These are phyloP conservation scores for Pollenia amentaria DNA, from an alignment of 2,888 invertebrate genomes.

Conservation along the genomic window DNA sequence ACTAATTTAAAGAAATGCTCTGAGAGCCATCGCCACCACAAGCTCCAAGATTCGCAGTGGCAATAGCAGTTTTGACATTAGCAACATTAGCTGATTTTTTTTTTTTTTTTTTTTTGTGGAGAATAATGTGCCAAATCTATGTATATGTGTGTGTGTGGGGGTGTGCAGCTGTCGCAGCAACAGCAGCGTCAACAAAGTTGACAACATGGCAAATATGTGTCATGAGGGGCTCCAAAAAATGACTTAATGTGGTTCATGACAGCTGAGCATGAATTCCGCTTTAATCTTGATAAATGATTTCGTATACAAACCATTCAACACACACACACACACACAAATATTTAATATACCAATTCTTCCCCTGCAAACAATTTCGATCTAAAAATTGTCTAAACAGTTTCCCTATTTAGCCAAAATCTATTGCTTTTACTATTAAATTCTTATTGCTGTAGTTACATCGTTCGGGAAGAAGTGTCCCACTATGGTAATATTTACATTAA, in stretches of 20 bases:
- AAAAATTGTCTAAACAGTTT: no score
- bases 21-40: slow-evolving; percentile 12
- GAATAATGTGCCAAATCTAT: background rate
- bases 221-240: slow-evolving; percentile 79
- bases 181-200: slow-evolving; percentile 69
- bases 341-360: slow-evolving; percentile 33
- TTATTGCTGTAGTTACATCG: no score
- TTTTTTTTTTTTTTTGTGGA: background rate
- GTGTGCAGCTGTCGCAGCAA: slow-evolving; percentile 14
- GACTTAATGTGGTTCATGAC: slow-evolving; percentile 82
- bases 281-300: slow-evolving; percentile 74
- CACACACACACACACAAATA: slow-evolving; percentile 3
- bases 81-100: slow-evolving; percentile 54
- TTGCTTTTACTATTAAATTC: no score
- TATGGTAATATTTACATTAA: no score
- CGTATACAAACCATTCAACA: slow-evolving; percentile 22
- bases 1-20: slow-evolving; percentile 69
- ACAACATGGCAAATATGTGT: slow-evolving; percentile 76
- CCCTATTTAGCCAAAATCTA: no score
- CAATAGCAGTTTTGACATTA: slow-evolving; percentile 63
- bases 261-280: slow-evolving; percentile 80
- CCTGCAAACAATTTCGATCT: no score
- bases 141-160: background rate
- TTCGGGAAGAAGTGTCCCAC: no score
- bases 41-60: slow-evolving; percentile 8